These are phyloP conservation scores for Formica selysi DNA, from an alignment of 1,140 invertebrate genomes.

Conservation along the genomic window DNA sequence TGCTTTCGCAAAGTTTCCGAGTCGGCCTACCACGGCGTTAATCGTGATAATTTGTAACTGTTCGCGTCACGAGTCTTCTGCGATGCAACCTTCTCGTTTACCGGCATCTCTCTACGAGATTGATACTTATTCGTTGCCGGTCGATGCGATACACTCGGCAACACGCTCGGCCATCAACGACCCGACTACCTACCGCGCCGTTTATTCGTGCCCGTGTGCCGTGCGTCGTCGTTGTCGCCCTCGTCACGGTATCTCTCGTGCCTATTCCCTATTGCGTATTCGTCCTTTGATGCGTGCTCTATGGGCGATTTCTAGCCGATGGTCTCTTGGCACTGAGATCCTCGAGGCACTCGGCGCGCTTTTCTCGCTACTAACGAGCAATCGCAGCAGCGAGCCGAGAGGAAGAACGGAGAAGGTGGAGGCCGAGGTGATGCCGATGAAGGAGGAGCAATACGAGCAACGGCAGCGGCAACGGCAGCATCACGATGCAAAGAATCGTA, in stretches of 20 bases:
- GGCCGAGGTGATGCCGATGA: constrained; percentile 42
- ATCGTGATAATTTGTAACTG: constrained; percentile 63
- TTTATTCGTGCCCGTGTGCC: constrained; percentile 33
- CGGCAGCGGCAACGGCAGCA: constrained; percentile 62
- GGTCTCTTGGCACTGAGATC: constrained; percentile 23
- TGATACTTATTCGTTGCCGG: constrained; percentile 50
- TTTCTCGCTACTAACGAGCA: constrained; percentile 71
- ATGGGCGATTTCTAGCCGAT: constrained; percentile 45
- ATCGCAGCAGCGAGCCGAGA: neutral
- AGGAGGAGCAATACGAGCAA: constrained; percentile 62
- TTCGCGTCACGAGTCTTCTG: constrained; percentile 39
- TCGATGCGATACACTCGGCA: constrained; percentile 17
- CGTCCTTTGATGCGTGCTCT: constrained; percentile 43
- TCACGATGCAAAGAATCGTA: constrained; percentile 75
- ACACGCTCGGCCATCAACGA: constrained; percentile 44
- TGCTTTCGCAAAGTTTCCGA: neutral
- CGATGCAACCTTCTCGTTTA: constrained; percentile 34
- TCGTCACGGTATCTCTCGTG: constrained; percentile 31
- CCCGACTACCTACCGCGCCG: constrained; percentile 55
- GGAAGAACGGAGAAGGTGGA: neutral
- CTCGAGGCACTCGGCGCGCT: constrained; percentile 49
- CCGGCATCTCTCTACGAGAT: constrained; percentile 45
- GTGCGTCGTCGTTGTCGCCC: constrained; percentile 16
- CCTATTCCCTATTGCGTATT: constrained; percentile 47
- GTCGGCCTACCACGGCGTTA: constrained; percentile 48